phyloP scores from a whole-genome alignment of 2,797 vertebrate genomes.

The Octomys mimax region DNA sequence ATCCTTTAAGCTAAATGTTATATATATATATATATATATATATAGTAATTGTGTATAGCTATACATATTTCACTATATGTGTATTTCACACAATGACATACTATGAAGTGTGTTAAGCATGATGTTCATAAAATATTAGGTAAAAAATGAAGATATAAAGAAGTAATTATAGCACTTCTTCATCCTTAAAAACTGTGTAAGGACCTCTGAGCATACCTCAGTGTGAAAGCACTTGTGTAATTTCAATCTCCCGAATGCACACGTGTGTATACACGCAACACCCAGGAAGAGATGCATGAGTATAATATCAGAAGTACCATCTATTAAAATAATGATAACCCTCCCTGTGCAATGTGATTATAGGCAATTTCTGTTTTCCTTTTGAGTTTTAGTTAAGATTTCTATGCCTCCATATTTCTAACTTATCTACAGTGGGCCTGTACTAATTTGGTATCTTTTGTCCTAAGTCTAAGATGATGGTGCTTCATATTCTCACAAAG shows the following conservation, averaged over 20 bases:
- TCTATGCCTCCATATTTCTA: not conserved
- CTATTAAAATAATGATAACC: not conserved
- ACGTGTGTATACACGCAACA: not conserved
- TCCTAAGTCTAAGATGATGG: not conserved
- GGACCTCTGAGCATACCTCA: not conserved
- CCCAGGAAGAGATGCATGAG: not conserved
- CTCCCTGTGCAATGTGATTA: not conserved
- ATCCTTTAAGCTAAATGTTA: not conserved
- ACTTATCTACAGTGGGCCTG: not conserved
- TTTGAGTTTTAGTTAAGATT: not conserved
- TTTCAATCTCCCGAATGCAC: not conserved
- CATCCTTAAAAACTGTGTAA: conserved; percentile 22
- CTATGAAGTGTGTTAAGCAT: not conserved
- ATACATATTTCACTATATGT: not conserved
- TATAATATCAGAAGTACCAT: not conserved
- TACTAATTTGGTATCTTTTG: conserved; percentile 26
- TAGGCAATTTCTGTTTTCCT: conserved; percentile 9
- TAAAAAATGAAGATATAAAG: not conserved
- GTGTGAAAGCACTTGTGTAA: not conserved
- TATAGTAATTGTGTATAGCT: not conserved
- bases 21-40: not conserved
- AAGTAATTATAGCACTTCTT: not conserved
- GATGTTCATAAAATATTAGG: not conserved
- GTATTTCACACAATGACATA: not conserved
- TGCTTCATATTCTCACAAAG: conserved; percentile 36